Base-by-base conservation (phyloP, 1,140 invertebrate genomes). In the Dendrolimus kikuchii region DNA sequence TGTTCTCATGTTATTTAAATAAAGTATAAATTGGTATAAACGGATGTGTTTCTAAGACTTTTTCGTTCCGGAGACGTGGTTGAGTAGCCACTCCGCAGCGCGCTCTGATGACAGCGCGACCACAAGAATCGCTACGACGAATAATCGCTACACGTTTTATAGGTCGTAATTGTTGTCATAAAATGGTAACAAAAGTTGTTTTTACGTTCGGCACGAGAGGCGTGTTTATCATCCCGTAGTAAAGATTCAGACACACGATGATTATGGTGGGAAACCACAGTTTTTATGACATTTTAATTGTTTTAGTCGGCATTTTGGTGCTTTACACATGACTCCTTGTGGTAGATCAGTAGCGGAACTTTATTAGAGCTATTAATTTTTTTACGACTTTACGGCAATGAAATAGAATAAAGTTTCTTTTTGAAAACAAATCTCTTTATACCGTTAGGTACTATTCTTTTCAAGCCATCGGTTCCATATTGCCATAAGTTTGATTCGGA, bases 101-200 rank as follows among this genome's bases (percentile, higher is more conserved):
- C 61, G 58, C 64, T 57, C 68, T 71, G 78, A 77, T 76, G 78
- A 80, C 77, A 80, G 73, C 62, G 61, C 66, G 64, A 74, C 77
- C 80, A 70, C 80, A 77, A 81, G 75, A 80, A 78, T 83, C 74
- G 76, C 71, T 77, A 74, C 71, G 69, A 74, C 63, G 71, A 72
- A 85, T 82, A 80, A 79, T 81, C 78, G 74, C 72, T 76, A 77
- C 74, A 79, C 67, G 71, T 79, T 86, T 86, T 86, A 86, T 86
- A 82, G 80, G 68, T 83, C 80, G 74, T 86, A 86, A 83, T 86
- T 82, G 80, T 86, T 81, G 74, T 80, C 76, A 78, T 86, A 86
- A 86, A 86, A 83, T 81, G 61, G 73, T 78, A 82, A 83, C 82
- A 86, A 86, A 83, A 81, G 76, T 81, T 81, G 71, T 79, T 82